Conservation (phyloP, 2,888 invertebrate species). For the Sarcophaga rosellei region DNA sequence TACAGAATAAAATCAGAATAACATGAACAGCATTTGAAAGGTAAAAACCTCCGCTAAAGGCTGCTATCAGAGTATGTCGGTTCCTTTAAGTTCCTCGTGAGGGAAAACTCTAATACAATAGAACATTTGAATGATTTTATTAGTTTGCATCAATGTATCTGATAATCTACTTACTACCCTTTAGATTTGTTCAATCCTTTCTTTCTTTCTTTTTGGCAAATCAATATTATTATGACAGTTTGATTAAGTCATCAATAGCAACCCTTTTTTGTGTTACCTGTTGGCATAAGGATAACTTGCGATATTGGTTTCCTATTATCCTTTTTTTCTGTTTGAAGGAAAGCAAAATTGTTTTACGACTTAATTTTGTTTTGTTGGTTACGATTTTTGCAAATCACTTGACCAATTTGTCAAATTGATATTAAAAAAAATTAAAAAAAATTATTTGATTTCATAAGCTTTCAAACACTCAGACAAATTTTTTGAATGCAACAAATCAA, state of each 20-base stretch:
- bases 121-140: no score
- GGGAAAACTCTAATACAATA: no score
- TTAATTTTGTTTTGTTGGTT: conserved; percentile 37
- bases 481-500: no score
- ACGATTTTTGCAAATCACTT: conserved; percentile 79
- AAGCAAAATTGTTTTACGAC: conserved; percentile 51
- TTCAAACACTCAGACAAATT: not conserved
- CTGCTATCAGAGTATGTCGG: no score
- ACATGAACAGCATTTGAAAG: no score
- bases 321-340: not conserved
- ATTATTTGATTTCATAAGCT: conserved; percentile 12
- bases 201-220: conserved; percentile 2
- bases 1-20: no score
- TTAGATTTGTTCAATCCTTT: not conserved
- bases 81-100: no score
- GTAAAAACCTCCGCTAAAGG: no score
- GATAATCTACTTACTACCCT: no score
- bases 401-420: conserved; percentile 79
- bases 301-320: conserved; percentile 48
- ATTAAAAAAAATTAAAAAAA: conserved; percentile 1
- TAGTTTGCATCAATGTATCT: no score
- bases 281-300: conserved; percentile 14
- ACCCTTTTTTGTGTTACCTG: conserved; percentile 48
- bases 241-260: conserved; percentile 55
- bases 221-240: conserved; percentile 64